These are phyloP conservation scores for Meghimatium bilineatum DNA, from an alignment of 2,888 invertebrate species.

Conservation along the genomic window DNA sequence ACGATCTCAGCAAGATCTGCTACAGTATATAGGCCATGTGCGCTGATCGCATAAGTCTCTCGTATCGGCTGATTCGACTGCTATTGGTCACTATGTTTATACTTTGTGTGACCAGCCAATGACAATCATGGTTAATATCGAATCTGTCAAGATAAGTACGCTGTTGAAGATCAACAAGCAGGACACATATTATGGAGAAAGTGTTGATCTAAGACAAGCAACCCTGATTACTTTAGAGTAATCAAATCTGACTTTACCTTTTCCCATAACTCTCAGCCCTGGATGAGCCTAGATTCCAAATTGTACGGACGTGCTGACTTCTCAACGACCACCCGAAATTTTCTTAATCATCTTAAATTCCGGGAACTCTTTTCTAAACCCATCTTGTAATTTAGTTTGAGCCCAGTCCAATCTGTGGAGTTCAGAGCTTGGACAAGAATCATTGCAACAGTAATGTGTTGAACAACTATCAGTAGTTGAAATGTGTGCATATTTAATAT, in stretches of 20 bases:
- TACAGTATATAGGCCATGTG: too few species aligned
- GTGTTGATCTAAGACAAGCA: constrained; percentile 2
- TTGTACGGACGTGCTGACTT: not conserved
- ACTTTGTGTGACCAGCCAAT: too few species aligned
- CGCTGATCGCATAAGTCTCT: too few species aligned
- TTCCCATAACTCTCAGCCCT: not conserved
- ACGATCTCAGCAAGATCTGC: too few species aligned
- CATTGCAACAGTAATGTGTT: not conserved
- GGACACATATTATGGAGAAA: too few species aligned
- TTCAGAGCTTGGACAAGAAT: not conserved
- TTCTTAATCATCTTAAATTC: constrained; percentile 10
- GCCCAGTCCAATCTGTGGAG: not conserved
- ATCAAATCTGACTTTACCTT: constrained; percentile 17
- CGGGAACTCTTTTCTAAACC: constrained; percentile 13
- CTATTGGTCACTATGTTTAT: too few species aligned
- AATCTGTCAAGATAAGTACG: too few species aligned
- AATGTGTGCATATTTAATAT: not conserved
- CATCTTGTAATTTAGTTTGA: constrained; percentile 4
- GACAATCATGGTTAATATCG: too few species aligned
- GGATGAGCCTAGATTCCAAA: not conserved
- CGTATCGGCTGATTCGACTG: too few species aligned
- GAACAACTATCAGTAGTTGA: not conserved
- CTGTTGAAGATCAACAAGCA: too few species aligned
- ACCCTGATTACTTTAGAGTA: constrained; percentile 2
- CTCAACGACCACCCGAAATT: not conserved